These are phyloP conservation scores for Oscheius myriophilus DNA, from an alignment of 2,888 invertebrate genomes.

Conservation along the genomic window DNA sequence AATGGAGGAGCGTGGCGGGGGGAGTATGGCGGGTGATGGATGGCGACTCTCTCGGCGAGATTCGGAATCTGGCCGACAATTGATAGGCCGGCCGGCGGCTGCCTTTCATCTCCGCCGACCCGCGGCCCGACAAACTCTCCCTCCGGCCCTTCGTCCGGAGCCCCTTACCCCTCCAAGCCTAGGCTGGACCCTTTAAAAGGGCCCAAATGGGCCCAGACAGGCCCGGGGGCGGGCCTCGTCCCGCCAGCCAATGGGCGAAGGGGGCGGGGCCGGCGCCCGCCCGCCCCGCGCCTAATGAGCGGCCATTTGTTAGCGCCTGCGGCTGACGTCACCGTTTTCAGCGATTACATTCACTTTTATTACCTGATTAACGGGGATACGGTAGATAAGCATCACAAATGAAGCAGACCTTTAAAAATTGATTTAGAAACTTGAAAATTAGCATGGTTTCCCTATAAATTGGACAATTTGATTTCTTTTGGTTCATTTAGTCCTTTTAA, in stretches of 20 bases:
- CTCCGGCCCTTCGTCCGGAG: background rate
- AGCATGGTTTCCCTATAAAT: no score
- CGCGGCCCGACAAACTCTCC: constrained; percentile 3
- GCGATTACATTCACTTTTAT: background rate
- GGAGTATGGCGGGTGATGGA: constrained; percentile 31
- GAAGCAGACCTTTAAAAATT: no score
- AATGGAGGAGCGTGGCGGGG: constrained; percentile 25
- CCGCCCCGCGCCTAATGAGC: constrained; percentile 28
- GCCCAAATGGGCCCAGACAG: background rate
- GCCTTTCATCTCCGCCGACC: constrained; percentile 34
- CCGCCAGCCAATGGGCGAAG: constrained; percentile 14
- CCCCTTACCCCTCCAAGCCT: background rate
- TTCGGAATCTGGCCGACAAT: constrained; percentile 31
- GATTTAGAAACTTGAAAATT: no score
- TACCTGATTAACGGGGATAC: no score
- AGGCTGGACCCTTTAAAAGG: background rate
- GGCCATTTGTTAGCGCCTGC: constrained; percentile 27
- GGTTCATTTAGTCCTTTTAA: background rate
- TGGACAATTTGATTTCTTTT: constrained; percentile 3
- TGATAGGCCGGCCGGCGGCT: constrained; percentile 32
- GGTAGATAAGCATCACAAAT: no score
- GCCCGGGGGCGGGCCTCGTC: background rate
- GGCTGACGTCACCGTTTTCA: constrained; percentile 22
- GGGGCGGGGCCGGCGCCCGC: constrained; percentile 17
- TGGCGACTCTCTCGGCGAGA: constrained; percentile 28